Percentiles rank a stretch among this genome's conserved stretches.
phyloP scores from a whole-genome alignment of 2,797 vertebrate species.

The Argya squamiceps region DNA sequence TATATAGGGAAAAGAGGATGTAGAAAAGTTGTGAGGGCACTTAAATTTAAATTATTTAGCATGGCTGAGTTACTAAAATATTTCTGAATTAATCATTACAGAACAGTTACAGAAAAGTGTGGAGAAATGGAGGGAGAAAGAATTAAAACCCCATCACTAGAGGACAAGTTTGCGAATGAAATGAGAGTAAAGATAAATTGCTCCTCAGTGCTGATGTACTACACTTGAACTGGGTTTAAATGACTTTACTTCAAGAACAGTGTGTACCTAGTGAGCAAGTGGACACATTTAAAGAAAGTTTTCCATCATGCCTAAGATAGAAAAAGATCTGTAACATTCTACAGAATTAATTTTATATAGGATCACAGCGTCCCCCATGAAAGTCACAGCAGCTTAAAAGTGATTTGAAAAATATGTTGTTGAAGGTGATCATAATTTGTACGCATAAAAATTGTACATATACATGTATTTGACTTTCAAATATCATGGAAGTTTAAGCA shows the following conservation, averaged over 20 bases:
- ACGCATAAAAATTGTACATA: neutral
- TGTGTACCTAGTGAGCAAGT: neutral
- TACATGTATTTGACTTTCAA: neutral
- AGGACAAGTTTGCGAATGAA: neutral
- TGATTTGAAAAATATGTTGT: neutral
- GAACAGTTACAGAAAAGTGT: neutral
- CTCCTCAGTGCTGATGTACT: neutral
- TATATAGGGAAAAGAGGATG: neutral
- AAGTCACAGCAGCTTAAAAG: neutral
- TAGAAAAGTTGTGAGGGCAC: neutral
- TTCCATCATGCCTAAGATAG: neutral
- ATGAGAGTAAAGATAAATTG: neutral
- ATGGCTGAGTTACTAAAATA: constrained; percentile 9
- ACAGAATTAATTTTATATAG: neutral
- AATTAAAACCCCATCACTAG: neutral
- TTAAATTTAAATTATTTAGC: constrained; percentile 22
- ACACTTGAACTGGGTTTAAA: neutral
- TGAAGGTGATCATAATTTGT: neutral
- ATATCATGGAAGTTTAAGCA: neutral
- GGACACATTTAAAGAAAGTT: neutral
- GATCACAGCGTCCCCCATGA: neutral
- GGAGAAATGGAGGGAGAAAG: neutral
- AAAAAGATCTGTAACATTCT: neutral
- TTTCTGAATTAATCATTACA: constrained; percentile 36
- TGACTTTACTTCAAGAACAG: neutral